These are phyloP conservation scores for Pitta sordida DNA, from an alignment of 2,113 vertebrate genomes.

Conservation along the genomic window DNA sequence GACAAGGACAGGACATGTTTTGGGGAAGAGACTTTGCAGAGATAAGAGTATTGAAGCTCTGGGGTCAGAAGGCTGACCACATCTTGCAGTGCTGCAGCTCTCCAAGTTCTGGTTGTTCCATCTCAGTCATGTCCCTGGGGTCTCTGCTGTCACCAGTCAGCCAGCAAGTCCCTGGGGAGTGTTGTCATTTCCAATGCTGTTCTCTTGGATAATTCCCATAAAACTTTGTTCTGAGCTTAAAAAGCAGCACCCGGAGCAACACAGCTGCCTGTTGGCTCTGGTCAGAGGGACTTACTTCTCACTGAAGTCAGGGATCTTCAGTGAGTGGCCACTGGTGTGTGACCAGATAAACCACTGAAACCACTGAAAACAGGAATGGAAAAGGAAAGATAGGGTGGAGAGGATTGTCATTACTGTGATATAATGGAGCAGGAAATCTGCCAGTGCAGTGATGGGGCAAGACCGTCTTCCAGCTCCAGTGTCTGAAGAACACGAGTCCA, in stretches of 20 bases:
- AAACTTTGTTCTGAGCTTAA: not conserved
- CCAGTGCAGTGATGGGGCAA: rapidly evolving
- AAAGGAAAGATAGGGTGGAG: not conserved
- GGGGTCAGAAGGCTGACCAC: not conserved
- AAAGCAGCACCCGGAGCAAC: not conserved
- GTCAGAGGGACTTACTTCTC: not conserved
- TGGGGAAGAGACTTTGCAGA: not conserved
- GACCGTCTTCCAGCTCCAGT: not conserved
- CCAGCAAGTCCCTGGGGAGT: not conserved
- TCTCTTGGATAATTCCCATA: not conserved
- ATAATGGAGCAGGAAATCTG: not conserved
- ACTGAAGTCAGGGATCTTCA: not conserved
- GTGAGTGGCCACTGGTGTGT: not conserved
- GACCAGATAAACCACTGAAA: not conserved
- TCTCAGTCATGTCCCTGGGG: not conserved
- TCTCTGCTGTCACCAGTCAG: not conserved
- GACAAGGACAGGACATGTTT: not conserved
- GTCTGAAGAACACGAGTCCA: not conserved
- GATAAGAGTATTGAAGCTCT: not conserved
- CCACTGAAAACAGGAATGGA: not conserved
- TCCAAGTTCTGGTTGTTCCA: not conserved
- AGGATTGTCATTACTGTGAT: not conserved
- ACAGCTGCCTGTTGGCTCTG: not conserved
- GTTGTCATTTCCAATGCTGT: not conserved
- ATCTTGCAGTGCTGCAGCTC: not conserved